Percentiles rank a stretch among this genome's conserved stretches.
Conservation (phyloP, 1,140 invertebrate genomes). For the Nephila pilipes region DNA sequence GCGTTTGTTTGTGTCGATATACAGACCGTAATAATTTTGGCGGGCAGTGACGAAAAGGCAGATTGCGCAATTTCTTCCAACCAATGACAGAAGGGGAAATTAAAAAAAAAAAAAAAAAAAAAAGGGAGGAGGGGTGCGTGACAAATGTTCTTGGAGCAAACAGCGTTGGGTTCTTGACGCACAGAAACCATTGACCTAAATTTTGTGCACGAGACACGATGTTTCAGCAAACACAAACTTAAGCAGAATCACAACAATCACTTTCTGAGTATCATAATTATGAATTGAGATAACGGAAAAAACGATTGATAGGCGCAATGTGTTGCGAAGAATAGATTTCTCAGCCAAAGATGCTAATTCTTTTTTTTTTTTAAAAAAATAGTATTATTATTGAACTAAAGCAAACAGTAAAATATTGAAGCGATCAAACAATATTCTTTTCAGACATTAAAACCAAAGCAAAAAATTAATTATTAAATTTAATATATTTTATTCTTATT, state of each 20-base stretch:
- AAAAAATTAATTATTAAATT: too few relatives aligned
- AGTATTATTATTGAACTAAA: too few relatives aligned
- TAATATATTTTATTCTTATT: too few relatives aligned
- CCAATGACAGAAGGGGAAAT: not conserved
- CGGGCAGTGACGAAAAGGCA: not conserved
- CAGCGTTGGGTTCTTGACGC: constrained; percentile 12
- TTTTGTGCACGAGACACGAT: not conserved
- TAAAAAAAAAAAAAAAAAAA: not conserved
- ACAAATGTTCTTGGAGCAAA: not conserved
- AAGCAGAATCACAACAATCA: not conserved
- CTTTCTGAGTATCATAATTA: too few relatives aligned
- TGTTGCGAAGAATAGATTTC: too few relatives aligned
- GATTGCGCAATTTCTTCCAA: not conserved
- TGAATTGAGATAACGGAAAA: too few relatives aligned
- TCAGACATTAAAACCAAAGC: too few relatives aligned
- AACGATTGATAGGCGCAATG: too few relatives aligned
- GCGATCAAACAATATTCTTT: too few relatives aligned
- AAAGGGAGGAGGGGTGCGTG: not conserved
- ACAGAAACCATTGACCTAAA: constrained; percentile 11
- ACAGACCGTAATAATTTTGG: constrained; percentile 4
- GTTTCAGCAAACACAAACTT: not conserved
- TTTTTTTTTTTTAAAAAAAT: too few relatives aligned
- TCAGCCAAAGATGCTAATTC: too few relatives aligned
- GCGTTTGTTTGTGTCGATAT: not conserved
- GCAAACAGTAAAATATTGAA: too few relatives aligned